These are phyloP conservation scores for Orbicella faveolata DNA, from an alignment of 64 coral and sea anemone genomes.

Conservation along the genomic window DNA sequence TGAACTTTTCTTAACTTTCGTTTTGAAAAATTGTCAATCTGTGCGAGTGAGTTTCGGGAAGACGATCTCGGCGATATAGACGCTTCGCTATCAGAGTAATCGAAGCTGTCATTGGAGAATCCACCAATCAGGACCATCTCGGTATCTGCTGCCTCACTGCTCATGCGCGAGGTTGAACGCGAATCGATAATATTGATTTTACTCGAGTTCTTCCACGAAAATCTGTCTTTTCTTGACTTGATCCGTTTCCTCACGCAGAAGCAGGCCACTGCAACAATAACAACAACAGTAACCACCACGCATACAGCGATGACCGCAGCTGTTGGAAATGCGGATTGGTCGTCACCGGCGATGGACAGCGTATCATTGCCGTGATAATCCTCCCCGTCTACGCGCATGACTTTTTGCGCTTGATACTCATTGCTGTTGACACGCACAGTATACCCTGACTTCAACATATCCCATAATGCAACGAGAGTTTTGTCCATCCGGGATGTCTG, in stretches of 20 bases:
- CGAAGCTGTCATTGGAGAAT: neutral
- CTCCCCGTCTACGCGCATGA: constrained; percentile 38
- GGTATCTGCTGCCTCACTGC: neutral
- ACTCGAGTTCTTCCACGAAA: constrained; percentile 52
- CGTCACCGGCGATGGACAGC: neutral
- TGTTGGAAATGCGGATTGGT: constrained; percentile 35
- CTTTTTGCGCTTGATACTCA: constrained; percentile 27
- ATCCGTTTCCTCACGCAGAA: constrained; percentile 14
- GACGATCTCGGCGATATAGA: neutral
- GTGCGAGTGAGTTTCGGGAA: neutral
- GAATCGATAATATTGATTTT: constrained; percentile 42
- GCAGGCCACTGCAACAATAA: neutral
- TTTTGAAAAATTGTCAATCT: neutral
- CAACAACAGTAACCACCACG: constrained; percentile 14
- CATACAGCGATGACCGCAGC: constrained; percentile 29
- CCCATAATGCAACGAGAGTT: constrained; percentile 50
- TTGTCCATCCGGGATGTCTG: constrained; percentile 31
- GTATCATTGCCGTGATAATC: constrained; percentile 40
- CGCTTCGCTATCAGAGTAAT: constrained; percentile 6
- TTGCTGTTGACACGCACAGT: neutral
- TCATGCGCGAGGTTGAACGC: constrained; percentile 27
- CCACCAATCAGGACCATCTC: constrained; percentile 41
- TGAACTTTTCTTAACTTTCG: constrained; percentile 8
- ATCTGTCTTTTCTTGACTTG: neutral
- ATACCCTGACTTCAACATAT: constrained; percentile 45